Evolutionary conservation across 2,888 invertebrate genomes (phyloP), one percentile per base, ranked within the genome.

Genomic region (Chrysolina oricalcia): DNA sequence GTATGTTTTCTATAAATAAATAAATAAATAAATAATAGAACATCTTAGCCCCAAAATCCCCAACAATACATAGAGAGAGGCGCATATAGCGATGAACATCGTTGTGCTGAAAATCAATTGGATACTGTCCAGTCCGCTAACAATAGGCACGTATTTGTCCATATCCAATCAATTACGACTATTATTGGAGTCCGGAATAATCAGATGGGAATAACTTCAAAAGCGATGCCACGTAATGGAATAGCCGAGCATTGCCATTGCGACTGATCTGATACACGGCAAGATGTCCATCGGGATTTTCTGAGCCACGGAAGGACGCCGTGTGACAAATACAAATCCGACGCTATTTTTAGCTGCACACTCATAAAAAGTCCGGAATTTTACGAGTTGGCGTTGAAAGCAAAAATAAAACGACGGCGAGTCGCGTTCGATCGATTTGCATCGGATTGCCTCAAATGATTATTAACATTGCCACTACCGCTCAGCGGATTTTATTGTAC

Each of bases 141-240:
- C 59, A 59, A 59, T 59, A 15, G 59, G 8, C 59, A 23, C 59
- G 59, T 59, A 27, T 59, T 59, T 59, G 59, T 59, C 59, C 23
- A 59, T 59, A 59, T 35, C 59, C 59, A 59, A 59, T 59, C 59
- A 59, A 59, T 59, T 59, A 59, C 27, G 2, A 35, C 59, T 59
- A 59, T 59, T 27, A 59, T 59, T 27, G n/a, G 10, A 59, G 35
- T 59, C 35, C 59, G 59, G 35, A 59, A 59, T 59, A 35, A 59
- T 59, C 59, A 59, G 23, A 35, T 59, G 59, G 59, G 35, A 59
- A 27, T 59, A 27, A n/a, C 59, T 27, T 59, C 59, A n/a, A 59
- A 59, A 59, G 59, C 59, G 15, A 59, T 59, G n/a, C 59, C 13
- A 35, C 27, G n/a, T 59, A 27, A 59, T 27, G 4, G n/a, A 59